phyloP scores from a whole-genome alignment of 2,113 vertebrate genomes.

The Hippolais icterina region DNA sequence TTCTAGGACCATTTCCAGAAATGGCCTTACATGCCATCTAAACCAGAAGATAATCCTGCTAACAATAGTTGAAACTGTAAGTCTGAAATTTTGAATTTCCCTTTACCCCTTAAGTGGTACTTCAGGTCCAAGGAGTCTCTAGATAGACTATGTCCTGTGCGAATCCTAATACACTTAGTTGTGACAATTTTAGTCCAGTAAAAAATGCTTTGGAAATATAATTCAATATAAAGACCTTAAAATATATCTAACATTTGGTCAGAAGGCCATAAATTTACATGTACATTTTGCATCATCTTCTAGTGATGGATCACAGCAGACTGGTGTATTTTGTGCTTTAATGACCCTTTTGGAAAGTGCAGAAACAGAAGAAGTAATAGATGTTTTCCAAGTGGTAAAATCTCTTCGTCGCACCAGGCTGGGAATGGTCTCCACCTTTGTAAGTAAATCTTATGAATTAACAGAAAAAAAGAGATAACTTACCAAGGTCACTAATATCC shows the following conservation, averaged over 20 bases:
- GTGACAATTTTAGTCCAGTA: neutral
- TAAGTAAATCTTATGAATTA: constrained; percentile 65
- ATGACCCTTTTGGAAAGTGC: constrained; percentile 90
- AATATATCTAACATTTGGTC: neutral
- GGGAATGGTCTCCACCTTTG: constrained; percentile 79
- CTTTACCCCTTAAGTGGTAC: neutral
- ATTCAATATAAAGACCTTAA: neutral
- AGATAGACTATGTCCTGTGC: neutral
- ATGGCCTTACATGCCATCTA: neutral
- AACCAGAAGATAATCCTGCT: neutral
- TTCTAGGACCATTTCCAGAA: neutral
- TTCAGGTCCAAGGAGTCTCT: neutral
- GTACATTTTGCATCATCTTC: neutral
- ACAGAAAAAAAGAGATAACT: neutral
- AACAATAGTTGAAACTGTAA: neutral
- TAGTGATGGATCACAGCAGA: constrained; percentile 88
- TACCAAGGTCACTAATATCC: neutral
- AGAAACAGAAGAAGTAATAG: constrained; percentile 86
- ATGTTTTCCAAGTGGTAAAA: constrained; percentile 92
- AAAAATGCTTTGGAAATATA: neutral
- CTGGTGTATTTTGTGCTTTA: constrained; percentile 88
- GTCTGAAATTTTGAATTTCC: neutral
- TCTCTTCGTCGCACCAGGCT: constrained; percentile 83
- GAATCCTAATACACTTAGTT: neutral
- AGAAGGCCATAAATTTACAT: neutral